Evolutionary conservation across 2,888 invertebrate genomes (phyloP).

Genomic region (Melanotus villosus): DNA sequence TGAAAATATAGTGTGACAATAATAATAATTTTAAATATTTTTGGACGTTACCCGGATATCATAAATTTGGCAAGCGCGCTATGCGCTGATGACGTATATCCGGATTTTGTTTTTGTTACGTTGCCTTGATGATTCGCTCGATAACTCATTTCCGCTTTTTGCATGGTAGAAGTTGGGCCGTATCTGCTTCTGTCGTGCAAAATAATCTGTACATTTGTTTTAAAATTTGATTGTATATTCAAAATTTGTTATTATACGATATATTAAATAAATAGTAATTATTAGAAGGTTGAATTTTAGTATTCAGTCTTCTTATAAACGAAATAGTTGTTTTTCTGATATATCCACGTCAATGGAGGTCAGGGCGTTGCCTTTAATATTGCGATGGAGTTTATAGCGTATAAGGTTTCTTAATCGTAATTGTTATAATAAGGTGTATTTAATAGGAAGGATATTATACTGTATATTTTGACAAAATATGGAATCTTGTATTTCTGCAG

Average conservation of each 20-base stretch:
- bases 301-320: constrained; percentile 47
- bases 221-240: constrained; percentile 37
- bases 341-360: constrained; percentile 52
- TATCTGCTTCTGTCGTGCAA: constrained; percentile 53
- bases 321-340: constrained; percentile 41
- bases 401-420: constrained; percentile 25
- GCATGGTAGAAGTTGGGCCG: constrained; percentile 56
- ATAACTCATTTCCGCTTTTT: constrained; percentile 59
- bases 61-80: background rate
- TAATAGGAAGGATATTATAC: background rate
- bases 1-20: too few species aligned
- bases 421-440: constrained; percentile 27
- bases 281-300: constrained; percentile 49
- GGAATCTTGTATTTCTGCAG: constrained; percentile 25
- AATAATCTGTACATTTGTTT: constrained; percentile 50
- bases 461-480: constrained; percentile 21
- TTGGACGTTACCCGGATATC: too few species aligned
- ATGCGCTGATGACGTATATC: constrained; percentile 34
- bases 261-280: constrained; percentile 42
- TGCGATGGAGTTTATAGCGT: constrained; percentile 32
- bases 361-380: constrained; percentile 50
- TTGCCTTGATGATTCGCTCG: constrained; percentile 19
- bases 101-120: constrained; percentile 24
- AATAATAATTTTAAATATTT: too few species aligned
- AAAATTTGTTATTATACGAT: constrained; percentile 50